Evolutionary conservation across 1,140 invertebrate species (phyloP).

Genomic region (Globodera rostochiensis): DNA sequence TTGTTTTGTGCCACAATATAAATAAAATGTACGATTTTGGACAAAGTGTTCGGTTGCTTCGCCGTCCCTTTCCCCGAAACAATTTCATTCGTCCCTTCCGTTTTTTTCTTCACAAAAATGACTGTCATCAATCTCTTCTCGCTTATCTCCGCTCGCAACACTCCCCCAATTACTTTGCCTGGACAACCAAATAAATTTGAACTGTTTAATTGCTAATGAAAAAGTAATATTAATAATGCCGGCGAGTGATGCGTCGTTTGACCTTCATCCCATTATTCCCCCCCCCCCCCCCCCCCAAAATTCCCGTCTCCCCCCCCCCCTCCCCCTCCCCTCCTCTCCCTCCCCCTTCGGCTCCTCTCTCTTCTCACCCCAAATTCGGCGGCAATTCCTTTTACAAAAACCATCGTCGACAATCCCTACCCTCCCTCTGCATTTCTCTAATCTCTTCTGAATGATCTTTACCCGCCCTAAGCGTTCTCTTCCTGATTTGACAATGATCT

Average conservation of each 20-base stretch:
- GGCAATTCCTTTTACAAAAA: neutral
- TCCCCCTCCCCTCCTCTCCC: too few relatives aligned
- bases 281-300: too few relatives aligned
- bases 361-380: neutral
- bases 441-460: neutral
- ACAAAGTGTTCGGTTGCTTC: too few relatives aligned
- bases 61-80: too few relatives aligned
- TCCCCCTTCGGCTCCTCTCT: too few relatives aligned
- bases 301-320: neutral
- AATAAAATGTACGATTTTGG: too few relatives aligned
- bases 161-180: conserved; percentile 19
- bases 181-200: neutral
- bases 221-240: neutral
- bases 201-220: neutral
- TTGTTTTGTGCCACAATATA: too few relatives aligned
- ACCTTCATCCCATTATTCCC: neutral
- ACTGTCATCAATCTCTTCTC: neutral
- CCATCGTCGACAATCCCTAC: neutral
- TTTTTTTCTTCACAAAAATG: neutral
- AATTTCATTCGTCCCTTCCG: neutral
- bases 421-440: neutral
- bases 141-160: conserved; percentile 37
- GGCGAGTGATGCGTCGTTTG: neutral
- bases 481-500: too few relatives aligned
- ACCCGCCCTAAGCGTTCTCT: too few relatives aligned